Conservation (phyloP, 2,888 invertebrate species). For the Phanerotoma sp. region DNA sequence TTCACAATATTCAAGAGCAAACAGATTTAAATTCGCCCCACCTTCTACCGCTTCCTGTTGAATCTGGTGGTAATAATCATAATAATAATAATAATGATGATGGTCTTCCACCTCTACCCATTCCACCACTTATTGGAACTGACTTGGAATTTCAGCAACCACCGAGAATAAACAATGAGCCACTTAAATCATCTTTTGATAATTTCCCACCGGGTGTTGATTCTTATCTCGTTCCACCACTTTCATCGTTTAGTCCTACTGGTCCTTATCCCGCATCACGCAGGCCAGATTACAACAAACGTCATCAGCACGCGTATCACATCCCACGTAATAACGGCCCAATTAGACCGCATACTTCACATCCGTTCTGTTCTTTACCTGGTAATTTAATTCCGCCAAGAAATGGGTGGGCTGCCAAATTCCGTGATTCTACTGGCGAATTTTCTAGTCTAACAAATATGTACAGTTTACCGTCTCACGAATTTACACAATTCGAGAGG, state of each 20-base stretch:
- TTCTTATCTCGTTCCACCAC: constrained; percentile 17
- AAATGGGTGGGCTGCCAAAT: constrained; percentile 64
- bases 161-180: constrained; percentile 11
- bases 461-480: constrained; percentile 38
- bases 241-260: constrained; percentile 29
- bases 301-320: constrained; percentile 51
- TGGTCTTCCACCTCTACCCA: constrained; percentile 10
- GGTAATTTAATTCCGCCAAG: constrained; percentile 46
- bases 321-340: constrained; percentile 33
- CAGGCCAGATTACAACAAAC: constrained; percentile 37
- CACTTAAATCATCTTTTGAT: constrained; percentile 1
- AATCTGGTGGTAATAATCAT: constrained; percentile 26
- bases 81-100: constrained; percentile 17
- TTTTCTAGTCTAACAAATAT: constrained; percentile 16
- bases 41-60: constrained; percentile 28
- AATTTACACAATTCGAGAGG: no score
- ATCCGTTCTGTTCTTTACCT: constrained; percentile 37
- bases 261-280: constrained; percentile 56
- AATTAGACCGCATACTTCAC: constrained; percentile 21
- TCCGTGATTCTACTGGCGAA: constrained; percentile 60
- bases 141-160: constrained; percentile 4
- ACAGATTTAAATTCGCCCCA: constrained; percentile 35
- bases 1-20: constrained; percentile 45
- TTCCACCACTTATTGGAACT: not conserved
- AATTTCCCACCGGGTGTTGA: not conserved